These are phyloP conservation scores for Neogobius melanostomus DNA, from an alignment of 2,113 vertebrate genomes.

Conservation along the genomic window DNA sequence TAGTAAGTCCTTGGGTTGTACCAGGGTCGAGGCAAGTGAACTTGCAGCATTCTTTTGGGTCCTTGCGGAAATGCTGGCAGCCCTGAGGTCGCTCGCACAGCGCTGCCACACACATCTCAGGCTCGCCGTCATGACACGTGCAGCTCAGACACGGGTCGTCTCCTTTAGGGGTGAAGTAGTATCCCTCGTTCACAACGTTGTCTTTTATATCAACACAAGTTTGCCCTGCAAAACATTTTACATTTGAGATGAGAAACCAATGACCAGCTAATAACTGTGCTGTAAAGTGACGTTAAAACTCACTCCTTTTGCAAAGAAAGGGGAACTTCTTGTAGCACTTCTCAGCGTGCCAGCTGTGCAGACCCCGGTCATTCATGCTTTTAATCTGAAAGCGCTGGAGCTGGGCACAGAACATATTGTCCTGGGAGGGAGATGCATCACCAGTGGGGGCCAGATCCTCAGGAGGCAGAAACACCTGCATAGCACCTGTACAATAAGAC, in stretches of 20 bases:
- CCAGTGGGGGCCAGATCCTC: conserved; percentile 80
- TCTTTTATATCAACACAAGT: conserved; percentile 98
- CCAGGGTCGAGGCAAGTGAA: conserved; percentile 96
- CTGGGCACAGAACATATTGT: conserved; percentile 91
- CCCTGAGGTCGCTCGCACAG: conserved; percentile 94
- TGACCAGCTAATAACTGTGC: background rate
- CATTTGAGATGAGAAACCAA: background rate
- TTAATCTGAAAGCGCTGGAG: conserved; percentile 90
- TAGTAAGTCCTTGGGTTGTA: conserved; percentile 50
- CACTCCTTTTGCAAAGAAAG: conserved; percentile 97
- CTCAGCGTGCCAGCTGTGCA: conserved; percentile 96
- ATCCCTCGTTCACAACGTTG: conserved; percentile 95
- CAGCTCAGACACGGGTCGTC: conserved; percentile 97
- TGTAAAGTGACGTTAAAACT: conserved; percentile 37
- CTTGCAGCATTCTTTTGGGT: conserved; percentile 98
- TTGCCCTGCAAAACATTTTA: conserved; percentile 78
- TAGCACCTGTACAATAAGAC: conserved; percentile 77
- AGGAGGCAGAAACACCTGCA: conserved; percentile 92
- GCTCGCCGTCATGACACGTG: conserved; percentile 94
- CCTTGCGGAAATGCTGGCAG: conserved; percentile 94
- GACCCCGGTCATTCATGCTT: conserved; percentile 85
- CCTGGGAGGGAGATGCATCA: conserved; percentile 81
- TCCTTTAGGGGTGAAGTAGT: conserved; percentile 97
- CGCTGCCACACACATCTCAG: conserved; percentile 96
- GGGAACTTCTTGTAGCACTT: conserved; percentile 95